These are phyloP conservation scores for Arvicola amphibius DNA, from an alignment of 2,797 vertebrate species.

Conservation along the genomic window DNA sequence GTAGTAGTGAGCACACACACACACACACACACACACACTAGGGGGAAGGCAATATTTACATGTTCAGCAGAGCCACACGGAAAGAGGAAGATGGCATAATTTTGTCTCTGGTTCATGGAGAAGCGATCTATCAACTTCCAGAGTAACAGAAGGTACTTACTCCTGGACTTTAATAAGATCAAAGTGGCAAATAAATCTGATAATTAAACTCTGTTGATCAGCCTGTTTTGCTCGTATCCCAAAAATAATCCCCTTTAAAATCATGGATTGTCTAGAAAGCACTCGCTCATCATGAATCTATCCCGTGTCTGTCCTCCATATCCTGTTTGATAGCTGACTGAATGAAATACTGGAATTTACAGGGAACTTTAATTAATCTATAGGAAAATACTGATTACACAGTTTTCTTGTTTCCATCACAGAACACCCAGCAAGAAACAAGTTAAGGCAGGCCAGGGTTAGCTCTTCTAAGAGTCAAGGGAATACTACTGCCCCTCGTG, in stretches of 20 bases:
- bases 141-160: slow-evolving; percentile 45
- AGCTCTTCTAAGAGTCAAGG: not conserved
- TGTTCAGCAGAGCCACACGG: slow-evolving; percentile 62
- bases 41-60: not conserved
- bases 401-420: not conserved
- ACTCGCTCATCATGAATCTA: not conserved
- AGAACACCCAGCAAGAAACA: not conserved
- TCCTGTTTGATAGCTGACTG: not conserved
- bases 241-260: slow-evolving; percentile 8
- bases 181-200: slow-evolving; percentile 66
- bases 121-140: slow-evolving; percentile 52
- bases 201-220: slow-evolving; percentile 71
- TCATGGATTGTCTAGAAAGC: slow-evolving; percentile 48
- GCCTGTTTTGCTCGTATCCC: slow-evolving; percentile 44
- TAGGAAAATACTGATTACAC: not conserved
- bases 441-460: not conserved
- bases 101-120: not conserved
- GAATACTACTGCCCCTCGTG: not conserved
- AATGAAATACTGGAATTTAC: not conserved
- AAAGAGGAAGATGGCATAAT: not conserved
- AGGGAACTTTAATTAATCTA: not conserved
- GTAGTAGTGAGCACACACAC: slow-evolving; percentile 26
- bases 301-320: not conserved
- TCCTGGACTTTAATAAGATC: slow-evolving; percentile 59
- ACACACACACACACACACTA: not conserved